phyloP scores from a whole-genome alignment of 2,113 vertebrate species.

The Pelecanus crispus region DNA sequence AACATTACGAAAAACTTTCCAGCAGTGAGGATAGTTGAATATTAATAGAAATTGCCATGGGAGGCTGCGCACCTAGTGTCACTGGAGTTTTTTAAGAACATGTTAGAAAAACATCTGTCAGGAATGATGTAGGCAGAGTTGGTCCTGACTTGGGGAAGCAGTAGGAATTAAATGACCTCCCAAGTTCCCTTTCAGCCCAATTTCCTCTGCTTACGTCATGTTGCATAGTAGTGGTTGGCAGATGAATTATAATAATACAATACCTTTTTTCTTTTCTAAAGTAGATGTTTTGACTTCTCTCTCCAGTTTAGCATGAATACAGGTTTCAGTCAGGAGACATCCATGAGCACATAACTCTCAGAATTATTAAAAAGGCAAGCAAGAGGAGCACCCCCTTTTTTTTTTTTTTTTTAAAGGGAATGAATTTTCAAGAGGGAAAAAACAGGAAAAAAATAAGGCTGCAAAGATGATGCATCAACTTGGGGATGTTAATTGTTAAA shows the following conservation, averaged over 20 bases:
- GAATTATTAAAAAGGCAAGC: neutral
- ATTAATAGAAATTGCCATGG: neutral
- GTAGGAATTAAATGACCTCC: neutral
- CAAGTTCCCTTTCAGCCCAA: neutral
- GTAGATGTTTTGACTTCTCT: neutral
- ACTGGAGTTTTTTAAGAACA: neutral
- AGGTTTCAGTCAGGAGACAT: neutral
- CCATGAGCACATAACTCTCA: neutral
- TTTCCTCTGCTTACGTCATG: neutral
- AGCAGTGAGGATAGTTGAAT: neutral
- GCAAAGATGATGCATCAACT: neutral
- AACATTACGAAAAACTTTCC: neutral
- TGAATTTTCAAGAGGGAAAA: neutral
- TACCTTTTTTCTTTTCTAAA: neutral
- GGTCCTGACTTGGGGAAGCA: neutral
- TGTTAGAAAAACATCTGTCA: neutral
- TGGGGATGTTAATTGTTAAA: neutral
- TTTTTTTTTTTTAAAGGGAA: neutral
- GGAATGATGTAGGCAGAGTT: neutral
- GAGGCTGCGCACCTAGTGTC: neutral
- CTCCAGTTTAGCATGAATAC: neutral
- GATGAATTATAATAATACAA: neutral
- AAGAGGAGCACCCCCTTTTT: neutral
- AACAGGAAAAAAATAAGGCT: neutral
- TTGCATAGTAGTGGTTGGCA: neutral